phyloP scores from a whole-genome alignment of 2,113 vertebrate species.

The Mola mola region DNA sequence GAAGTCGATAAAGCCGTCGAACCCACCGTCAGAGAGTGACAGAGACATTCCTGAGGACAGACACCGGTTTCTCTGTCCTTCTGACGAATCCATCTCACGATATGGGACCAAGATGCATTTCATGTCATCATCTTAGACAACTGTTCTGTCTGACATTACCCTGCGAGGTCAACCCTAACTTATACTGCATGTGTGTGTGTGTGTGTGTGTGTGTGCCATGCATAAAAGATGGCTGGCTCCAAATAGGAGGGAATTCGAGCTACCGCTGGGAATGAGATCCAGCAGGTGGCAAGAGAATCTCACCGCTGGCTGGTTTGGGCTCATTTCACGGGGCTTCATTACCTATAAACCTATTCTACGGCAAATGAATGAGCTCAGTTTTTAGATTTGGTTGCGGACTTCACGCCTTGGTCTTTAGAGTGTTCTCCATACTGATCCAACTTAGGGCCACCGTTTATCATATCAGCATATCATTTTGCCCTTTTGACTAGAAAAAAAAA shows the following conservation, averaged over 20 bases:
- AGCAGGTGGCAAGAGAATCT: constrained; percentile 44
- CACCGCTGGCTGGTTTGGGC: constrained; percentile 29
- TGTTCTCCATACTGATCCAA: not conserved
- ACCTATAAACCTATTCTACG: constrained; percentile 28
- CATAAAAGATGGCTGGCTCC: constrained; percentile 37
- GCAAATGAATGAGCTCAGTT: constrained; percentile 22
- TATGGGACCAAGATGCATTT: constrained; percentile 21
- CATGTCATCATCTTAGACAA: constrained; percentile 27
- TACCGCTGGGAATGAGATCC: constrained; percentile 42
- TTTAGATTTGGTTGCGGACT: constrained; percentile 24
- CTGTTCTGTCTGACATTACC: constrained; percentile 32
- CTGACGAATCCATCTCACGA: constrained; percentile 12
- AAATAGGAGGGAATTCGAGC: constrained; percentile 37
- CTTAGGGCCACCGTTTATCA: no score
- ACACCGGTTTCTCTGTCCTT: constrained; percentile 31
- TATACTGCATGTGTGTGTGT: constrained; percentile 26
- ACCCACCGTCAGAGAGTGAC: constrained; percentile 14
- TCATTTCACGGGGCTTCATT: constrained; percentile 33
- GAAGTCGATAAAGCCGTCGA: not conserved
- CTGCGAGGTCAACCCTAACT: constrained; percentile 48
- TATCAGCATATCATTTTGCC: no score
- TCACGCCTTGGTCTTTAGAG: not conserved
- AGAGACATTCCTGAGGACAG: constrained; percentile 22
- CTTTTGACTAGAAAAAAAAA: no score
- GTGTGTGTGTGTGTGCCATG: constrained; percentile 21